Evolutionary conservation across 2,797 vertebrate species (phyloP).

Genomic region (Ptychobarbus kaznakovi): DNA sequence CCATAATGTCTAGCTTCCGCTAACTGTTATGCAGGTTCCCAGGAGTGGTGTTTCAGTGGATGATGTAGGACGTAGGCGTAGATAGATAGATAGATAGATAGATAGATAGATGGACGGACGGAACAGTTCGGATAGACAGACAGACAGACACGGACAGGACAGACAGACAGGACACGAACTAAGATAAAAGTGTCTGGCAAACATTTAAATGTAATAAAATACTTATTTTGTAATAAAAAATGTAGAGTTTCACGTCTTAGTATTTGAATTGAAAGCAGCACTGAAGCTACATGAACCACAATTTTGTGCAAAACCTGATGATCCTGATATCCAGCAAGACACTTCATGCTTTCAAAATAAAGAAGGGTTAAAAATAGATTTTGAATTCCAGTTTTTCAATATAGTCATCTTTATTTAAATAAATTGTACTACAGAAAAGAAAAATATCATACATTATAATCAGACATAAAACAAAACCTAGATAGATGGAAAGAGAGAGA

Average conservation of each 20-base stretch:
- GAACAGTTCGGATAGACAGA: neutral
- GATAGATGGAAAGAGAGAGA: constrained; percentile 4
- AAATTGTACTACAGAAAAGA: neutral
- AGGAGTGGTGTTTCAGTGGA: neutral
- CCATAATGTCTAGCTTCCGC: neutral
- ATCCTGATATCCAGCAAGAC: neutral
- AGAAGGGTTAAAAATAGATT: neutral
- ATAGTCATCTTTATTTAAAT: neutral
- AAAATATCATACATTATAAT: constrained; percentile 16
- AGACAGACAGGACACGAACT: neutral
- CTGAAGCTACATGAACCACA: neutral
- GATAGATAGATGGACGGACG: too few species aligned
- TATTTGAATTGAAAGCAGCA: neutral
- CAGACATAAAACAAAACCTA: constrained; percentile 18
- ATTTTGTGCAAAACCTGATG: neutral
- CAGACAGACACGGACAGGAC: neutral
- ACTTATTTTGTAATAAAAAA: neutral
- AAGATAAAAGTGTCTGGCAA: neutral
- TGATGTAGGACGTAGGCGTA: neutral
- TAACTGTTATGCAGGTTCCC: neutral
- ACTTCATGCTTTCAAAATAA: neutral
- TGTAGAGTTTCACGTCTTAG: neutral
- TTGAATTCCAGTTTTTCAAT: neutral
- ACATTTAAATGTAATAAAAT: neutral
- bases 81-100: too few species aligned